These are phyloP conservation scores for Monochamus saltuarius DNA, from an alignment of 1,140 invertebrate species.

Conservation along the genomic window DNA sequence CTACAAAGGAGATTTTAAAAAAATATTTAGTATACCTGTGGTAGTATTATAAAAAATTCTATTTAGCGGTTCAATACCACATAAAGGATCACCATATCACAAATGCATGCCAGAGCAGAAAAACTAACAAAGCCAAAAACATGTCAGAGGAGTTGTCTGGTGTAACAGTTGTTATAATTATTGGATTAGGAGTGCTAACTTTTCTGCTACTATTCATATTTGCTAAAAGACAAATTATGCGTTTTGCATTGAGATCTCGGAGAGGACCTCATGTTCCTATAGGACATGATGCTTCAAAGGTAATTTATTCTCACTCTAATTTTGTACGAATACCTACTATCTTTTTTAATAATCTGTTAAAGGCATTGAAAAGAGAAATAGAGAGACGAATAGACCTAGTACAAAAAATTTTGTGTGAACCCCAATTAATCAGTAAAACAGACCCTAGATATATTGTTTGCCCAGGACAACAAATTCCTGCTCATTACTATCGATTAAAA, in stretches of 20 bases:
- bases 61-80: no score
- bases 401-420: constrained; percentile 79
- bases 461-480: constrained; percentile 66
- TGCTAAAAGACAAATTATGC: constrained; percentile 89
- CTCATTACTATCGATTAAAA: constrained; percentile 82
- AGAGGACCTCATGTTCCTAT: constrained; percentile 84
- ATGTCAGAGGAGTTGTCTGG: constrained; percentile 72
- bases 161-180: constrained; percentile 77
- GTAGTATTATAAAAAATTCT: no score
- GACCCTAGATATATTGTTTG: constrained; percentile 73
- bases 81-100: background rate
- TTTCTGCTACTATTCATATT: constrained; percentile 86
- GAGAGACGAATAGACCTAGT: constrained; percentile 81
- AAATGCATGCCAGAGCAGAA: constrained; percentile 34
- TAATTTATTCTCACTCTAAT: constrained; percentile 45
- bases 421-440: constrained; percentile 69
- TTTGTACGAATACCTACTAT: background rate
- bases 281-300: constrained; percentile 83
- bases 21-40: no score
- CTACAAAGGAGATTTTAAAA: no score
- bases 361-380: constrained; percentile 80
- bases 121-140: constrained; percentile 45
- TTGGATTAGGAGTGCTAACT: constrained; percentile 77
- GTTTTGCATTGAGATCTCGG: constrained; percentile 81
- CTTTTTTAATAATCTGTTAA: constrained; percentile 43